Evolutionary conservation across 2,113 vertebrate genomes (phyloP).

Genomic region (Ageneiosus marmoratus): DNA sequence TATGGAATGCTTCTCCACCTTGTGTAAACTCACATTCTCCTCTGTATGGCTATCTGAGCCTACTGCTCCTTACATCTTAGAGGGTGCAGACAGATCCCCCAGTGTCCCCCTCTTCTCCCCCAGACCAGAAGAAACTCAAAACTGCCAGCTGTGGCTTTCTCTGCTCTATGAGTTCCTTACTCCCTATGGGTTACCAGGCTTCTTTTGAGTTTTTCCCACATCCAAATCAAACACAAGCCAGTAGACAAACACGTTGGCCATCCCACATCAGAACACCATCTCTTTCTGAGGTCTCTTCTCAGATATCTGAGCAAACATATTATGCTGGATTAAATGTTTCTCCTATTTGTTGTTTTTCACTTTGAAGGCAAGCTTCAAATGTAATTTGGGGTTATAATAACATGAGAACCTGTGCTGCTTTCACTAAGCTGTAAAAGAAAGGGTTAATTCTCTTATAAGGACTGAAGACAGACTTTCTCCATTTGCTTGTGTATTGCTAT

Average conservation of each 20-base stretch:
- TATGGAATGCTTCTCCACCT: neutral
- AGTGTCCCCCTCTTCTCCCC: conserved; percentile 3
- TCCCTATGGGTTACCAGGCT: conserved; percentile 60
- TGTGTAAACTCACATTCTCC: conserved; percentile 13
- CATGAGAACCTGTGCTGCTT: conserved; percentile 59
- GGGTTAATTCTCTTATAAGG: neutral
- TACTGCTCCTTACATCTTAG: conserved; percentile 29
- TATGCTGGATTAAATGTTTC: conserved; percentile 78
- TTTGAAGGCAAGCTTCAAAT: conserved; percentile 67
- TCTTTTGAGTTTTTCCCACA: conserved; percentile 61
- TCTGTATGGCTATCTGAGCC: neutral
- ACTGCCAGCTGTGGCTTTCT: conserved; percentile 66
- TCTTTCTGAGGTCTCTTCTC: conserved; percentile 61
- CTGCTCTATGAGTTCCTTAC: conserved; percentile 67
- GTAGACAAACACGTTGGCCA: conserved; percentile 61
- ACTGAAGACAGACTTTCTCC: neutral
- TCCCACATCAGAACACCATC: conserved; percentile 73
- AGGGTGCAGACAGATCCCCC: conserved; percentile 42
- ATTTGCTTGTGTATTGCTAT: neutral
- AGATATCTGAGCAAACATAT: conserved; percentile 74
- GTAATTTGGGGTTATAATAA: conserved; percentile 72
- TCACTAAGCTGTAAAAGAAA: neutral
- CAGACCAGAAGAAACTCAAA: conserved; percentile 61
- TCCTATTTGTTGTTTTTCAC: conserved; percentile 75
- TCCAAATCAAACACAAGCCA: conserved; percentile 73